Evolutionary conservation across 1,140 invertebrate genomes (phyloP), one percentile per base, ranked within the genome.

Genomic region (Oryzaephilus surinamensis): DNA sequence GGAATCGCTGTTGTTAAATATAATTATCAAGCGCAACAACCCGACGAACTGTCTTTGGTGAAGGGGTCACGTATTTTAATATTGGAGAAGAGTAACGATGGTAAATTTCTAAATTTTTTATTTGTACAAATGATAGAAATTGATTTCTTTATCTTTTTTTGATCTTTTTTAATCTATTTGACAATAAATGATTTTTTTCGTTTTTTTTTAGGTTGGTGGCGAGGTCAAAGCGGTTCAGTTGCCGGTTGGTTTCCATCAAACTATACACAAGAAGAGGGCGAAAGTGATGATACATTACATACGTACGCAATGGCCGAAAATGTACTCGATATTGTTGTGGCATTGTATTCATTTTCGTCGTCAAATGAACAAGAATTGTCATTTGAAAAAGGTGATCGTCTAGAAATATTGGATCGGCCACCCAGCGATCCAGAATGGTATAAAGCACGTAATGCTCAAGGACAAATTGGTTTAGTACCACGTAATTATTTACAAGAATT

Each of bases 341-440:
- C 92, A 2, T 70, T 97, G 4, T 97, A 96, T 64, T 86, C 88
- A 41, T 96, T 96, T 61, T 81, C 85, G 24, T 91, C 90, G 1
- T 91, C 91, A 61, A 97, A 93, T 61, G 88, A 96, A 55, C 92
- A 97, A 62, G 96, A 99, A 66, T 66, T 99, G 38, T 92, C 87
- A 28, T 99, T 98, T 62, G 85, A 93, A 54, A 97, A 98, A 63
- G 92, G 87, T 28, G 90, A 96, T 65, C 74, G 89, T 27, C 68
- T 98, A 38, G 92, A 97, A 65, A 93, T 98, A 48, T 68, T 99
- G 24, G 92, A 96, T 66, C 76, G 93, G 59, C 94, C 94, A 3
- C 76, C 82, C 6, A 87, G 92, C 36, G 96, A 99, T 73, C 95
- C 96, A 0, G 95, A 99, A 66, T 99, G 94, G 94, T 97, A 90